These are phyloP conservation scores for Erythrocercus mccallii DNA, from an alignment of 2,113 vertebrate genomes.

Conservation along the genomic window DNA sequence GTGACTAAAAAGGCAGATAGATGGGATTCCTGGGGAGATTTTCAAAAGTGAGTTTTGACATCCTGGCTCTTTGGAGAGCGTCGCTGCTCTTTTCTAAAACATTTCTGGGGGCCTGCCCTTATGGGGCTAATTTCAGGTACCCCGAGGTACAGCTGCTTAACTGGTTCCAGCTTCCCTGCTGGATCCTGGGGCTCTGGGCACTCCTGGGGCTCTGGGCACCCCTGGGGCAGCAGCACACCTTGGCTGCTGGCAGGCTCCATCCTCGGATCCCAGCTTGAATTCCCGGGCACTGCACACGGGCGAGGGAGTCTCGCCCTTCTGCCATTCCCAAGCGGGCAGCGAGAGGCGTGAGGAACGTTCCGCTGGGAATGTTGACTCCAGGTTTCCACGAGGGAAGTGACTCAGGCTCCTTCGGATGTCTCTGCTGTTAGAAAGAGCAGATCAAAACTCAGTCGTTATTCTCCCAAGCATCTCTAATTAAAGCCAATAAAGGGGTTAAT, in stretches of 20 bases:
- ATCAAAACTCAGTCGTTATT: neutral
- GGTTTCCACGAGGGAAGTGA: fast-evolving
- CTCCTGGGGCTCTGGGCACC: neutral
- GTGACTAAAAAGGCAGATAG: slow-evolving; percentile 56
- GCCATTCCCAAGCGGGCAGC: fast-evolving
- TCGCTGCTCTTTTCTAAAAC: slow-evolving; percentile 25
- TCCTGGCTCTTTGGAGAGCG: slow-evolving; percentile 31
- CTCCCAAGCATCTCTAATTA: neutral
- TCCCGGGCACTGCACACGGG: neutral
- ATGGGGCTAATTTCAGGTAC: slow-evolving; percentile 47
- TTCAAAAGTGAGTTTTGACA: slow-evolving; percentile 60
- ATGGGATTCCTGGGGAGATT: slow-evolving; percentile 62
- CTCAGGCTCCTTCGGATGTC: neutral
- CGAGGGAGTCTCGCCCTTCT: neutral
- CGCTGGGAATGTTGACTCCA: neutral
- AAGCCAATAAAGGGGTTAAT: slow-evolving; percentile 1
- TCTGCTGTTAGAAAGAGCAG: neutral
- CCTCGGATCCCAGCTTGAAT: neutral
- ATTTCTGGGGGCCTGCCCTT: neutral
- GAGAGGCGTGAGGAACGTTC: neutral
- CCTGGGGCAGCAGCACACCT: fast-evolving
- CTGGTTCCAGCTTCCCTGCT: neutral
- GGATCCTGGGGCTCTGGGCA: neutral
- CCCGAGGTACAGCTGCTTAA: neutral
- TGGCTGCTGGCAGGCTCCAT: neutral